Percentiles rank a stretch among this genome's conserved stretches.
These are phyloP conservation scores for Gymnogyps californianus DNA, from an alignment of 2,113 vertebrate genomes.

Conservation along the genomic window DNA sequence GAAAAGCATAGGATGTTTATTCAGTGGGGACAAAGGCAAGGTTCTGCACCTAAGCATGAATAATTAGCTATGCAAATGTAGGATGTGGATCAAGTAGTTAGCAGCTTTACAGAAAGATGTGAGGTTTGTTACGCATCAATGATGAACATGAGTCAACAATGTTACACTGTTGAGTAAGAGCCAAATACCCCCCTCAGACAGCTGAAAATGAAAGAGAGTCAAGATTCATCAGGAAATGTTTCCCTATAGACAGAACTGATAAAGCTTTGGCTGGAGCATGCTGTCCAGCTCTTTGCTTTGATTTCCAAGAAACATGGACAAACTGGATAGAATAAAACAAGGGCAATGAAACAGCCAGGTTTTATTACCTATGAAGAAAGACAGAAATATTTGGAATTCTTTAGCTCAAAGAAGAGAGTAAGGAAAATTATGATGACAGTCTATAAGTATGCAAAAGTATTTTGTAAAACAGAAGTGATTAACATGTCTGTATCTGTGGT, in stretches of 20 bases:
- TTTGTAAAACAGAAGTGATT: background rate
- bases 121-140: background rate
- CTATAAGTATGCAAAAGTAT: background rate
- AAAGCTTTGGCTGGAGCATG: background rate
- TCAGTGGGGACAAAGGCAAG: constrained; percentile 12
- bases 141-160: background rate
- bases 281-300: background rate
- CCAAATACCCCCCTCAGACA: background rate
- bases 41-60: background rate
- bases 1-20: constrained; percentile 10
- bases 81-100: background rate
- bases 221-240: background rate
- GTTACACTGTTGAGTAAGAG: background rate
- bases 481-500: background rate
- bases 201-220: background rate
- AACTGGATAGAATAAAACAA: background rate
- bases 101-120: background rate
- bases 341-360: background rate
- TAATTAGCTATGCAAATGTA: constrained; percentile 15
- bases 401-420: background rate
- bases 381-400: background rate
- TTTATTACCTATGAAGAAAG: background rate
- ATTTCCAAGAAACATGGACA: background rate
- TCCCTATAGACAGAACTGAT: background rate
- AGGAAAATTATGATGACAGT: background rate